Conservation (phyloP, 2,888 invertebrate genomes). For the Caenorhabditis angaria region DNA sequence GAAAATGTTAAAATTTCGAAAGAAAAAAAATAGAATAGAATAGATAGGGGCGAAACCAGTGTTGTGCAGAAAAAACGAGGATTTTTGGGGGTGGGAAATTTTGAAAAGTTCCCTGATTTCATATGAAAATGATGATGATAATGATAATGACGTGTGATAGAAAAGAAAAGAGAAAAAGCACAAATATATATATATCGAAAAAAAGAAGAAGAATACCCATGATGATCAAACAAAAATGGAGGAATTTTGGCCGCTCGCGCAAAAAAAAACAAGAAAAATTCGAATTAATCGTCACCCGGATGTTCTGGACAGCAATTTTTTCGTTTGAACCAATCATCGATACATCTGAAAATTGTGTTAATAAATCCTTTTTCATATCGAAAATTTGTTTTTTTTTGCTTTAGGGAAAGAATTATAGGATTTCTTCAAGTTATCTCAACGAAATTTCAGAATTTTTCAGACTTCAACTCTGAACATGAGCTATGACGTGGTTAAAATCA, state of each 20-base stretch:
- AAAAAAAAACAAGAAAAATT: constrained; percentile 4
- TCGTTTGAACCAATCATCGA: constrained; percentile 98
- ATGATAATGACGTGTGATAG: constrained; percentile 7
- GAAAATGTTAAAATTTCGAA: too few relatives aligned
- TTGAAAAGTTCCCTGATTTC: constrained; percentile 1
- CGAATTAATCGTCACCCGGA: constrained; percentile 81
- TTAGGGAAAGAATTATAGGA: constrained; percentile 29
- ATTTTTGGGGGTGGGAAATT: too few relatives aligned
- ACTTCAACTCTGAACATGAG: too few relatives aligned
- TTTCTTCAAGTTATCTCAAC: too few relatives aligned
- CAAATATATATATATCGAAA: not conserved
- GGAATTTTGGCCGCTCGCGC: not conserved
- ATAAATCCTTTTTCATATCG: not conserved
- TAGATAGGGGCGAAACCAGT: too few relatives aligned
- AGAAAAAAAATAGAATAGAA: too few relatives aligned
- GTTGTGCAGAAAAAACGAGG: too few relatives aligned
- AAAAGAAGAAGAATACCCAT: not conserved
- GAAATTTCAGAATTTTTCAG: too few relatives aligned
- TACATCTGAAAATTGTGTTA: constrained; percentile 82
- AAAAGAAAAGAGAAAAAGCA: not conserved
- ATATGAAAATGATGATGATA: constrained; percentile 3
- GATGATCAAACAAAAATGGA: not conserved
- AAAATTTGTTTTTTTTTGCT: not conserved
- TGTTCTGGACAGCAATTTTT: constrained; percentile 99
- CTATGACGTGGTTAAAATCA: too few relatives aligned